Evolutionary conservation across 2,888 invertebrate species (phyloP).

Genomic region (Sesia apiformis): DNA sequence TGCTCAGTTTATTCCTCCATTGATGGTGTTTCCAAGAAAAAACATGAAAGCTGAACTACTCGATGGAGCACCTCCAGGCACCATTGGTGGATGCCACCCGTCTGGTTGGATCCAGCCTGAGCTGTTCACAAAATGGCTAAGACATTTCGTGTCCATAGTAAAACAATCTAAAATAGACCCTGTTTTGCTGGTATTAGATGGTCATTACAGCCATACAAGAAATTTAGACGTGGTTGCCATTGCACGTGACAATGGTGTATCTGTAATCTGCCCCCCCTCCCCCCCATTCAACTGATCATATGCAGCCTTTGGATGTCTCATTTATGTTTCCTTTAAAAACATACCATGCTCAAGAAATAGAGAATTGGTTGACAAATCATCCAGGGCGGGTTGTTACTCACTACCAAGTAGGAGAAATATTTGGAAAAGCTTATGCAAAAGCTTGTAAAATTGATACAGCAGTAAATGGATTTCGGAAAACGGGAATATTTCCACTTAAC

Average conservation of each 20-base stretch:
- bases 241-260: neutral
- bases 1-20: too few relatives aligned
- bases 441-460: conserved; percentile 14
- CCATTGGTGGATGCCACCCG: too few relatives aligned
- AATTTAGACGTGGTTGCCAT: conserved; percentile 12
- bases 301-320: conserved; percentile 4
- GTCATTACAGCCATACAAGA: conserved; percentile 20
- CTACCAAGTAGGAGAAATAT: conserved; percentile 15
- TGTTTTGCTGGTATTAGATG: conserved; percentile 19
- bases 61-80: too few relatives aligned
- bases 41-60: too few relatives aligned
- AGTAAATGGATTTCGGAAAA: conserved; percentile 2
- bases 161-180: conserved; percentile 7
- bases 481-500: conserved; percentile 3
- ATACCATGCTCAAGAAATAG: conserved; percentile 9
- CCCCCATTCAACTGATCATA: neutral
- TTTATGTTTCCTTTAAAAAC: conserved; percentile 16
- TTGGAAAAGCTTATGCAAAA: conserved; percentile 19
- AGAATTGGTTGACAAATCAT: conserved; percentile 13
- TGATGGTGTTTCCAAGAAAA: too few relatives aligned
- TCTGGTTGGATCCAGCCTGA: conserved; percentile 6
- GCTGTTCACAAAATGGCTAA: conserved; percentile 4
- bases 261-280: too few relatives aligned
- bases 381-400: conserved; percentile 12
- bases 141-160: conserved; percentile 1